Conservation (phyloP, 1,140 invertebrate genomes). For the Pseudomyrmex cubaensis region DNA sequence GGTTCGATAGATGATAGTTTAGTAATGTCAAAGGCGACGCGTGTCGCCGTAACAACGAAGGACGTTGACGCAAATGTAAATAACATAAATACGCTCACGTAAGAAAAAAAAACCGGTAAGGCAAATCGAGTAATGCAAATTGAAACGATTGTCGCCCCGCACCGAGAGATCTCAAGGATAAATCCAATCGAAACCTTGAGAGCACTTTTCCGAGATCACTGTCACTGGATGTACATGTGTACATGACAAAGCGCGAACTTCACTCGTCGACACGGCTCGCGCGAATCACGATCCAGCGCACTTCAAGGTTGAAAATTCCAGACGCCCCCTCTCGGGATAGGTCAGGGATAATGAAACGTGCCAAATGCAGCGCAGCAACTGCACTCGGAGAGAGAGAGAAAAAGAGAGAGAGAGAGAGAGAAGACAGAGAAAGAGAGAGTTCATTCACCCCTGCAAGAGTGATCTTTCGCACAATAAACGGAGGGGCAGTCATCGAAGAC, state of each 20-base stretch:
- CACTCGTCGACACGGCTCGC: conserved; percentile 30
- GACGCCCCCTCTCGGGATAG: conserved; percentile 36
- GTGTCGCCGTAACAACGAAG: no score
- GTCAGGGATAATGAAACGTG: conserved; percentile 60
- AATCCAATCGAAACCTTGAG: conserved; percentile 17
- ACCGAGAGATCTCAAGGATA: not conserved
- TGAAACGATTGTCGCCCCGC: not conserved
- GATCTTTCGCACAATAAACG: conserved; percentile 14
- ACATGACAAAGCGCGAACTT: not conserved
- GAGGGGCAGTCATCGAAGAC: not conserved
- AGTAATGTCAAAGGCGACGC: not conserved
- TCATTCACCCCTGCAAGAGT: conserved; percentile 44
- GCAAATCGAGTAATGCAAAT: not conserved
- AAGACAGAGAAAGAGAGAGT: not conserved
- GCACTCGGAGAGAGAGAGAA: not conserved
- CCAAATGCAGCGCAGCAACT: conserved; percentile 42
- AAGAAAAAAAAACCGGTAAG: not conserved
- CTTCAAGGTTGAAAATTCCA: conserved; percentile 57
- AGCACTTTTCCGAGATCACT: conserved; percentile 47
- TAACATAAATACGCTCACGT: no score
- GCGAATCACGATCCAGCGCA: conserved; percentile 41
- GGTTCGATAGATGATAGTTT: no score
- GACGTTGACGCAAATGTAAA: no score
- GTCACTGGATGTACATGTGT: conserved; percentile 19
- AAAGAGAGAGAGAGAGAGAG: no score